A percentile compares a stretch with the other conserved stretches of the same genome.
Conservation (phyloP, 2,888 invertebrate genomes). For the Physocephala rufipes region DNA sequence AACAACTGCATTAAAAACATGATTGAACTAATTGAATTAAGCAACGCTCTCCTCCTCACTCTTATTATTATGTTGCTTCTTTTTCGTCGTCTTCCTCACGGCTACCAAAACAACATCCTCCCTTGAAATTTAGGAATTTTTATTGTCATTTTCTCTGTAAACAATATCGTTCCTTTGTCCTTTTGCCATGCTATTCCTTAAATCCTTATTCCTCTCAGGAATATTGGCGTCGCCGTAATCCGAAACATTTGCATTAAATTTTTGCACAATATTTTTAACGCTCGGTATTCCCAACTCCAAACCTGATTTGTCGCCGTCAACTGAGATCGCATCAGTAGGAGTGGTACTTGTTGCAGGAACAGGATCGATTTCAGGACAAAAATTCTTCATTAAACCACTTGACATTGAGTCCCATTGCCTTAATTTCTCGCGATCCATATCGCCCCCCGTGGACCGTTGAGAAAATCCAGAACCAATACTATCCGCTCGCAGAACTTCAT, state of each 20-base stretch:
- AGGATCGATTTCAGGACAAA: too few species aligned
- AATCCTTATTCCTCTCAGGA: conserved; percentile 23
- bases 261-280: conserved; percentile 57
- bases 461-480: conserved; percentile 58
- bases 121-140: conserved; percentile 2
- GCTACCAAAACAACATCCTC: too few species aligned
- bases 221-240: conserved; percentile 48
- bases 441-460: conserved; percentile 70
- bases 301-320: conserved; percentile 27
- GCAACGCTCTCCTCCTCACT: conserved; percentile 41
- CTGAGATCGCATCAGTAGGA: conserved; percentile 41
- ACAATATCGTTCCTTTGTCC: conserved; percentile 9
- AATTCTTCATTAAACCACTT: conserved; percentile 77
- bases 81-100: too few species aligned
- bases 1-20: conserved; percentile 19
- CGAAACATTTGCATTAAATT: conserved; percentile 50
- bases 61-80: too few species aligned
- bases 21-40: conserved; percentile 29
- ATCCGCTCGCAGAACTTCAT: conserved; percentile 64
- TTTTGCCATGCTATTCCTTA: conserved; percentile 19
- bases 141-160: conserved; percentile 20
- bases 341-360: too few species aligned
- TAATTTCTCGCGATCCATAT: conserved; percentile 84
- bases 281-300: conserved; percentile 41
- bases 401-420: conserved; percentile 91